Conservation (phyloP, 1,140 invertebrate species). For the Temnothorax curvispinosus region DNA sequence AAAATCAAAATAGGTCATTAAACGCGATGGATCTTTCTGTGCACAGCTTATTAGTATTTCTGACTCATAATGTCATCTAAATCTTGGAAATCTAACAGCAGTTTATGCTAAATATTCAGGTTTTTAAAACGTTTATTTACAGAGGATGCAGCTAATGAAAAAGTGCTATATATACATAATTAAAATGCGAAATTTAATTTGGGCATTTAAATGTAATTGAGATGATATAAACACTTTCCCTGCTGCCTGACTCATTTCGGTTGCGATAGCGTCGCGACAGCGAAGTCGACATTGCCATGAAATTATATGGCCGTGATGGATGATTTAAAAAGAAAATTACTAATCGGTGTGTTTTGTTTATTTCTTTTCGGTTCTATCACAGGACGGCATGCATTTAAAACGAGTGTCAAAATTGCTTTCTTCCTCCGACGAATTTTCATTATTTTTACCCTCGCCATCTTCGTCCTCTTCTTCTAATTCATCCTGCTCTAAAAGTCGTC, state of each 20-base stretch:
- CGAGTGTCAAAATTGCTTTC: slow-evolving; percentile 85
- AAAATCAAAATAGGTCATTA: neutral
- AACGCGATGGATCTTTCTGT: slow-evolving; percentile 1
- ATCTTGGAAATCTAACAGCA: slow-evolving; percentile 32
- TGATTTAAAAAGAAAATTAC: slow-evolving; percentile 55
- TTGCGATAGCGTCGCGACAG: neutral
- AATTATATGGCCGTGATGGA: slow-evolving; percentile 5
- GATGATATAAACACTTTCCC: neutral
- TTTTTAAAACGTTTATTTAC: slow-evolving; percentile 44
- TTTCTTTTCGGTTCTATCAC: slow-evolving; percentile 72
- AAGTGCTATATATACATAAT: slow-evolving; percentile 24
- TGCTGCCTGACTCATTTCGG: neutral
- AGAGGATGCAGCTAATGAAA: slow-evolving; percentile 13
- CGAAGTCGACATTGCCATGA: neutral
- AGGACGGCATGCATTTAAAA: slow-evolving; percentile 83
- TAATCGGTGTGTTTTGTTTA: slow-evolving; percentile 52
- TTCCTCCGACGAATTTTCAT: slow-evolving; percentile 88
- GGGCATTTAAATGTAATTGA: slow-evolving; percentile 10
- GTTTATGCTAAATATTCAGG: slow-evolving; percentile 39
- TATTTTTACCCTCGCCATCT: slow-evolving; percentile 80
- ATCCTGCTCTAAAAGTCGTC: slow-evolving; percentile 95
- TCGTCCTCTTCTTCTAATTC: slow-evolving; percentile 91
- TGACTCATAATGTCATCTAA: neutral
- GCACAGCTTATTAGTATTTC: neutral
- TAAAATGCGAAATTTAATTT: slow-evolving; percentile 20